Base-by-base conservation (phyloP, 1,140 invertebrate genomes). In the Papilio polytes region DNA sequence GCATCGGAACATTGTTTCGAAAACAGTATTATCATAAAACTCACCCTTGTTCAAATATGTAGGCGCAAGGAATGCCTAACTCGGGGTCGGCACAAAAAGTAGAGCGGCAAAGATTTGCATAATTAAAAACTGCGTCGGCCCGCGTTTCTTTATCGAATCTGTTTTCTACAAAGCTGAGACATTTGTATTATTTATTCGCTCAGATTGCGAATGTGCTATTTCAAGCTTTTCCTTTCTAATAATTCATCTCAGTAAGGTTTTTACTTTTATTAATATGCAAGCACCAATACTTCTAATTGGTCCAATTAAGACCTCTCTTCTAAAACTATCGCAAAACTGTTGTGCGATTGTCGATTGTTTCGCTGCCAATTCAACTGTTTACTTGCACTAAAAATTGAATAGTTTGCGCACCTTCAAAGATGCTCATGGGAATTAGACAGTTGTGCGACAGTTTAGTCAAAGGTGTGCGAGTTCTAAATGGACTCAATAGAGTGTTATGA, bases 11-110 rank as follows among this genome's bases (percentile, higher is more conserved):
- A 36, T 31, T 70, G 63, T 3, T 31, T 70, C 12, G 22, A 70
- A 70, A 70, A 70, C 26, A 70, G 63, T 31, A 70, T 70, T 31
- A 70, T 70, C 63, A 70, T 70, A 70, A 70, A 70, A 70, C 26
- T 70, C 63, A 13, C 63, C 26, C 63, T 70, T 12, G 63, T 31
- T 70, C 63, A 70, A 70, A 31, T 70, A 70, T 70, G 63, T 70
- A 63, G 20, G 20, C 22, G 31, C 63, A 31, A 70, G 63, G 63
- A 70, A 31, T 31, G 4, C 63, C 13, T 15, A 15, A 31, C 63
- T 18, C 63, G 22, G 12, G 13, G 3, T 26, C 63, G 12, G 4
- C 63, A 36, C 63, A 70, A 70, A 70, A 70, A 70, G 26, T 70
- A 15, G n/a, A 70, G 13, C 10, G 26, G 26, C 63, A 31, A 31